Evolutionary conservation across 1,140 invertebrate species (phyloP), one percentile per base, ranked within the genome.

Genomic region (Augochlora pura): DNA sequence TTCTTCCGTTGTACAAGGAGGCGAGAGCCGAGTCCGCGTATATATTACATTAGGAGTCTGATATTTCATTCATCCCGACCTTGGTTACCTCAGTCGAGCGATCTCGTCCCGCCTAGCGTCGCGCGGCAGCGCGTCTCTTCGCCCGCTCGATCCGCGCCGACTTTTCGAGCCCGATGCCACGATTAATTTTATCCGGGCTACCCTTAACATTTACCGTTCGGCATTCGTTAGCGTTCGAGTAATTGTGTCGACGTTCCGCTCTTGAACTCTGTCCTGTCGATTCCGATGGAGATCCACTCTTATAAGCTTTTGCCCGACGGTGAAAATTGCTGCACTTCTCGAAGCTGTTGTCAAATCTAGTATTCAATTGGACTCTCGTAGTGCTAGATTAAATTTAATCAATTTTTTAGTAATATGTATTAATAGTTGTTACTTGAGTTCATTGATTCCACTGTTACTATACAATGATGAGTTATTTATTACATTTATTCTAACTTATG

Each of bases 11-110:
- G 52, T 21, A n/a, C 12, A 46, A 73, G 65, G 67, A 81, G 85
- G 54, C 64, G 73, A 75, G 78, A 87, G 77, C 76, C 59, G 67
- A 66, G 39, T 59, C 52, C 66, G 68, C 80, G 80, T 87, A 85
- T 87, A 84, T 86, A 81, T 80, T 75, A 84, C 72, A 75, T 42
- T 59, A 62, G 75, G 60, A 67, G 52, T 18, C 74, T 66, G 82
- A 88, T 85, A 86, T 90, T 88, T 88, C 83, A 88, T 89, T 86
- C 77, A 87, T 85, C 80, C 77, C 72, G 71, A 77, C 72, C 67
- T 6, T 16, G 9, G 6, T 18, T 9, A 14, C 12, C 27, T 32
- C 23, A 59, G 49, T 63, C 42, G 27, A 72, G 63, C 38, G 63
- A 38, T 52, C 66, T 38, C 14, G 42, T 71, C 38, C 12, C 32